phyloP scores from a whole-genome alignment of 1,140 invertebrate genomes.

The Heterodera carotae region DNA sequence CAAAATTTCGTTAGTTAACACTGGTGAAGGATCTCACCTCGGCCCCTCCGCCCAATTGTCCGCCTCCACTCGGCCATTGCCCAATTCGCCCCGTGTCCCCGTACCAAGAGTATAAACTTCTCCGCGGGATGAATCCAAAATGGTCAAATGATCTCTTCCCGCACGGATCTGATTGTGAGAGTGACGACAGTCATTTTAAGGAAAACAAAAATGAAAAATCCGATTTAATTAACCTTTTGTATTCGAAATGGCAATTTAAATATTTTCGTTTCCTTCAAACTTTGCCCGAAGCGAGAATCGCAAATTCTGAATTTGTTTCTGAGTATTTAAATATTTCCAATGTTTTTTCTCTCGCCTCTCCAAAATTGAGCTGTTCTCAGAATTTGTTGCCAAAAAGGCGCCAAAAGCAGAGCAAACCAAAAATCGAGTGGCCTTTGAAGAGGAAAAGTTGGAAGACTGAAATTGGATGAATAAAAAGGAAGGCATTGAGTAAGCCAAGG shows the following conservation, averaged over 20 bases:
- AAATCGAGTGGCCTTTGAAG: neutral
- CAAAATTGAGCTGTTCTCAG: slow-evolving; percentile 3
- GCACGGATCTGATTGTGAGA: slow-evolving; percentile 17
- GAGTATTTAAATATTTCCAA: neutral
- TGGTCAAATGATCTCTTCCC: slow-evolving; percentile 14
- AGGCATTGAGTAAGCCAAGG: neutral
- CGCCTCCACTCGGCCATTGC: slow-evolving; percentile 17
- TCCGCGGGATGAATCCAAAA: neutral
- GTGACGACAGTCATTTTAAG: too few species aligned
- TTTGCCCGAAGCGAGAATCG: neutral
- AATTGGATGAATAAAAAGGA: neutral
- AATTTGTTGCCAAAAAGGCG: slow-evolving; percentile 20
- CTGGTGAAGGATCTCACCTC: too few species aligned
- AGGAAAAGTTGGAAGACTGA: neutral
- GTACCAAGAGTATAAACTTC: slow-evolving; percentile 11
- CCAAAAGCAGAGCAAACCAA: slow-evolving; percentile 30
- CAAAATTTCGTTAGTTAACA: neutral
- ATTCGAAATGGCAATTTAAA: slow-evolving; percentile 23
- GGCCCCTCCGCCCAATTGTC: slow-evolving; percentile 23
- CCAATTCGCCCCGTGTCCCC: slow-evolving; percentile 27
- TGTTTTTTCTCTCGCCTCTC: slow-evolving; percentile 1
- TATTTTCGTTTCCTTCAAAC: neutral
- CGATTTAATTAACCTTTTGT: slow-evolving; percentile 3
- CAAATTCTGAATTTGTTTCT: slow-evolving; percentile 5
- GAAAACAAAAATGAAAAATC: too few species aligned